Conservation (phyloP, 2,888 invertebrate genomes). For the Quadroppia sp. region DNA sequence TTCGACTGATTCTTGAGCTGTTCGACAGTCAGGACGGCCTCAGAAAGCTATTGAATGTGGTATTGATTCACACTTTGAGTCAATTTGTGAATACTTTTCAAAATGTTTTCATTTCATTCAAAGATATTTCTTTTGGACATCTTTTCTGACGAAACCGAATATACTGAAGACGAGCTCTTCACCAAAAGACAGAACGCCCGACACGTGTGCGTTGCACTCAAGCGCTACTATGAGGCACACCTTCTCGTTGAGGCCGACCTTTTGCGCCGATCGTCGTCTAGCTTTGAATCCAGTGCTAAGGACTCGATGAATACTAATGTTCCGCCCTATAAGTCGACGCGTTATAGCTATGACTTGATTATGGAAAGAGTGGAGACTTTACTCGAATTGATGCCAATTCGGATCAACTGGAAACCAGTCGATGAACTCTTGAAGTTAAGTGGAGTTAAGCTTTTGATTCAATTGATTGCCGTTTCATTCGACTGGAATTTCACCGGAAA, state of each 20-base stretch:
- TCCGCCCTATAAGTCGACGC: slow-evolving; percentile 55
- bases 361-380: slow-evolving; percentile 78
- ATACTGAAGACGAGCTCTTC: slow-evolving; percentile 82
- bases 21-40: slow-evolving; percentile 94
- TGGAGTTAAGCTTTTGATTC: slow-evolving; percentile 68
- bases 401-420: slow-evolving; percentile 80
- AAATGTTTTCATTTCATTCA: slow-evolving; percentile 55
- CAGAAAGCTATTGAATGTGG: slow-evolving; percentile 87
- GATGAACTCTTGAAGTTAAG: slow-evolving; percentile 79
- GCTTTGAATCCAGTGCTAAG: slow-evolving; percentile 47
- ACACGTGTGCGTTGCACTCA: slow-evolving; percentile 82
- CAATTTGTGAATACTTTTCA: no score
- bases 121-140: slow-evolving; percentile 64
- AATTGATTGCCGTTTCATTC: slow-evolving; percentile 80
- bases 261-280: slow-evolving; percentile 54
- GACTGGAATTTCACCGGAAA: slow-evolving; percentile 86
- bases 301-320: slow-evolving; percentile 40
- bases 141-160: slow-evolving; percentile 48
- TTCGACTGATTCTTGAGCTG: slow-evolving; percentile 83
- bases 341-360: slow-evolving; percentile 69
- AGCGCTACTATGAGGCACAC: slow-evolving; percentile 88
- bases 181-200: slow-evolving; percentile 83
- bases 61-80: slow-evolving; percentile 51
- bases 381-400: slow-evolving; percentile 68
- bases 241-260: slow-evolving; percentile 72